phyloP scores from a whole-genome alignment of 2,888 invertebrate genomes.

The Cerastis rubricosa region DNA sequence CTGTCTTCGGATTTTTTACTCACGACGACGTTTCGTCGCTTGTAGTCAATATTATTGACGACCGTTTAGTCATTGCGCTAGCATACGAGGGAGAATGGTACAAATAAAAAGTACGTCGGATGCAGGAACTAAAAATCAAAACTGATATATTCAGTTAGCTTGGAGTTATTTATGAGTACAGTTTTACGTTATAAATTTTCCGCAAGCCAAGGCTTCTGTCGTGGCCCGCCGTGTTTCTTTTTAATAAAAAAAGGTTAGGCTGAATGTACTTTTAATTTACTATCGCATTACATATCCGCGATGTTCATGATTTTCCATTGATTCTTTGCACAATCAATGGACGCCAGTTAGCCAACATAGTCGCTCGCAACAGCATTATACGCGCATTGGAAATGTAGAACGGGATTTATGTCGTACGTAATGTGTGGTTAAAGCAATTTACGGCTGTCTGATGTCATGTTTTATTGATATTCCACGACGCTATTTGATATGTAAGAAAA shows the following conservation, averaged over 20 bases:
- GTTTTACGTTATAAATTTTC: constrained; percentile 57
- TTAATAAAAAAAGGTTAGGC: constrained; percentile 53
- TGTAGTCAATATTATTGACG: not conserved
- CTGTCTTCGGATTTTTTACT: constrained; percentile 26
- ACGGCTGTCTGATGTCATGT: constrained; percentile 50
- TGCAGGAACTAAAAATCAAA: constrained; percentile 42
- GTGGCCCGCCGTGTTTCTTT: constrained; percentile 37
- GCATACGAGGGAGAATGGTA: not conserved
- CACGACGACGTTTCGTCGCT: not conserved
- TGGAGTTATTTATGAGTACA: constrained; percentile 39
- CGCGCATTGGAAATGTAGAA: constrained; percentile 65
- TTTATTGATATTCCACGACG: constrained; percentile 57
- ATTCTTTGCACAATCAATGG: constrained; percentile 65
- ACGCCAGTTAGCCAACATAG: constrained; percentile 60
- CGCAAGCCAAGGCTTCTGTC: constrained; percentile 54
- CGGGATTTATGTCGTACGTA: constrained; percentile 68
- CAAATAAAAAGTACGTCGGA: not conserved
- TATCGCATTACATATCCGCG: constrained; percentile 64
- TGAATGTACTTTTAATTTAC: constrained; percentile 61
- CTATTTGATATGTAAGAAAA: constrained; percentile 17
- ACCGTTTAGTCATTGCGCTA: not conserved
- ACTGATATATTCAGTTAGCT: constrained; percentile 20
- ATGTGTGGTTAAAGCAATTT: constrained; percentile 55
- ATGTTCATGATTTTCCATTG: constrained; percentile 66
- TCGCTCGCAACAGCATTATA: constrained; percentile 56